These are phyloP conservation scores for Rhombomys opimus DNA, from an alignment of 2,113 vertebrate genomes.

Conservation along the genomic window DNA sequence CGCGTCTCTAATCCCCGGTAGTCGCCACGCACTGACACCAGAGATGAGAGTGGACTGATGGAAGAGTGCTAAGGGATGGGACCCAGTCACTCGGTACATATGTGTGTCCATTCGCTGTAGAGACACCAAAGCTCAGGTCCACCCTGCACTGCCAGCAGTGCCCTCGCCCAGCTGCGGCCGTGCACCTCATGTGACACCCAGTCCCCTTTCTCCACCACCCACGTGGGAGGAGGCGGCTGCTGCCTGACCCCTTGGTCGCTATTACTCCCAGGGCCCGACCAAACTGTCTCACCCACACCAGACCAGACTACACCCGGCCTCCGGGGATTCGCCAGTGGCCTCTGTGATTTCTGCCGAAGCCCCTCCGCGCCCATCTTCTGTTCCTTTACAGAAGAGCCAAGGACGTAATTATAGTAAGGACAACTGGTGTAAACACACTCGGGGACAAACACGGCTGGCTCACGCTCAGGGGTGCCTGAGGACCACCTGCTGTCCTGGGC, in stretches of 20 bases:
- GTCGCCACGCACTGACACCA: not conserved
- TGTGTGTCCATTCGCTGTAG: not conserved
- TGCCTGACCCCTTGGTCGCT: not conserved
- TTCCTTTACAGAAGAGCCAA: not conserved
- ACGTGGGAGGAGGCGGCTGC: not conserved
- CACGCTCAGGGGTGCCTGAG: not conserved
- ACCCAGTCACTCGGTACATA: not conserved
- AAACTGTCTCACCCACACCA: not conserved
- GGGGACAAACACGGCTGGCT: constrained; percentile 4
- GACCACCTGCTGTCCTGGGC: not conserved
- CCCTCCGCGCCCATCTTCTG: not conserved
- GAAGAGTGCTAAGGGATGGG: not conserved
- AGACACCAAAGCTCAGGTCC: not conserved
- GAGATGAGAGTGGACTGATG: not conserved
- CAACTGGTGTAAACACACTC: not conserved
- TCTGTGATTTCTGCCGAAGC: not conserved
- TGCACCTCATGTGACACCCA: too few species aligned
- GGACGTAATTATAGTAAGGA: not conserved
- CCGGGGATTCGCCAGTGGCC: not conserved
- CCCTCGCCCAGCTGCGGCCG: not conserved
- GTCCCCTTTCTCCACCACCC: not conserved
- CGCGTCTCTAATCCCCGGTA: not conserved
- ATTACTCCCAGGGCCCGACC: not conserved
- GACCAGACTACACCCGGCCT: too few species aligned
- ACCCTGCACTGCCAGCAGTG: not conserved